phyloP scores from a whole-genome alignment of 2,113 vertebrate species.

The Halcyon senegalensis region DNA sequence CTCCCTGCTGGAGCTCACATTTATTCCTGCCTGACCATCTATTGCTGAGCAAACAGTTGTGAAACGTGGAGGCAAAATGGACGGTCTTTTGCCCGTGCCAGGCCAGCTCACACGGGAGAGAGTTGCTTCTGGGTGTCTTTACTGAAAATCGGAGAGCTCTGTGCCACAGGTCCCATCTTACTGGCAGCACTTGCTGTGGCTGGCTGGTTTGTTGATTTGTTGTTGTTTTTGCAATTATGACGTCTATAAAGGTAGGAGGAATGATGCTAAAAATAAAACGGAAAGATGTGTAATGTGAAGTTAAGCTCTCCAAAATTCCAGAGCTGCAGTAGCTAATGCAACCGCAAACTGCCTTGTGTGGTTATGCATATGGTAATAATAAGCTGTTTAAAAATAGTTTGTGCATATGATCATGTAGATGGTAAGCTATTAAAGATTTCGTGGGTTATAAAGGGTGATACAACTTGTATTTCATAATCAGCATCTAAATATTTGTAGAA shows the following conservation, averaged over 20 bases:
- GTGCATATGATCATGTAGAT: not conserved
- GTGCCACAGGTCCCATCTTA: not conserved
- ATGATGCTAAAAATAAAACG: not conserved
- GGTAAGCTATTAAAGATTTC: not conserved
- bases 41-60: not conserved
- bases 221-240: not conserved
- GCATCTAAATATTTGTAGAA: not conserved
- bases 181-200: not conserved
- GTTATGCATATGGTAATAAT: not conserved
- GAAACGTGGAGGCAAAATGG: not conserved
- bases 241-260: not conserved
- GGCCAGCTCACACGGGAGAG: not conserved
- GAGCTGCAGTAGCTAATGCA: not conserved
- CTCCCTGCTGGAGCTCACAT: not conserved
- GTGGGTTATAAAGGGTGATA: not conserved
- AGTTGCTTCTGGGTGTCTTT: not conserved
- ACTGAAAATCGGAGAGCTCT: not conserved
- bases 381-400: not conserved
- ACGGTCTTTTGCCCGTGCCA: not conserved
- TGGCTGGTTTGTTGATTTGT: not conserved
- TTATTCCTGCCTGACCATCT: not conserved
- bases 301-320: not conserved
- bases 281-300: not conserved
- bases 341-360: not conserved
- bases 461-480: not conserved